Evolutionary conservation across 2,113 vertebrate species (phyloP).

Genomic region (Paedocypris sp.): DNA sequence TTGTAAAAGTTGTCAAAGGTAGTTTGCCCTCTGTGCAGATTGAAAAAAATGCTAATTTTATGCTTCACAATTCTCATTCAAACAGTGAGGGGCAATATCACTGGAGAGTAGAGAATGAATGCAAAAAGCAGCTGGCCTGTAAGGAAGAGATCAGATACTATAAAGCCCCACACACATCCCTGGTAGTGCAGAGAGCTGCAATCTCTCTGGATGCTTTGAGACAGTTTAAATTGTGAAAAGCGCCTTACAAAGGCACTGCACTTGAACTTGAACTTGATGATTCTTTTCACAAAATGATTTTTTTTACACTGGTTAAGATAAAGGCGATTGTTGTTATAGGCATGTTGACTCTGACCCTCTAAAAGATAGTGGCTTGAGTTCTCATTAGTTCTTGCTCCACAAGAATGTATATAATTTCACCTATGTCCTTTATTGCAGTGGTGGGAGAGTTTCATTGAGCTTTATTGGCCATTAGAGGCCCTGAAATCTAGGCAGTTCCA

Average conservation of each 20-base stretch:
- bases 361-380: constrained; percentile 19
- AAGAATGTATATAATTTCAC: constrained; percentile 57
- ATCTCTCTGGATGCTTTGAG: too few relatives aligned
- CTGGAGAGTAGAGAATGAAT: constrained; percentile 18
- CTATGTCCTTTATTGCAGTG: constrained; percentile 50
- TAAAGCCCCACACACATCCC: constrained; percentile 45
- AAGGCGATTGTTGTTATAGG: constrained; percentile 40
- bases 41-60: constrained; percentile 37
- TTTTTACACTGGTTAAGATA: constrained; percentile 45
- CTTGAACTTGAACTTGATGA: too few relatives aligned
- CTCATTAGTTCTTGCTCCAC: constrained; percentile 46
- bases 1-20: constrained; percentile 39
- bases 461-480: constrained; percentile 62
- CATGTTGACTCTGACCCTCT: constrained; percentile 48
- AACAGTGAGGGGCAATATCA: constrained; percentile 22
- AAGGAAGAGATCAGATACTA: constrained; percentile 43
- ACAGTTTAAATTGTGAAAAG: too few relatives aligned
- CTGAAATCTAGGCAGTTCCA: constrained; percentile 30
- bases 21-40: not conserved
- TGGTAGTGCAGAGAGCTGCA: constrained; percentile 50
- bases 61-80: constrained; percentile 37
- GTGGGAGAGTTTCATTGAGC: constrained; percentile 52
- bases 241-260: too few relatives aligned
- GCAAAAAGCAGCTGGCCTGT: constrained; percentile 23
- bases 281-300: constrained; percentile 44